Conservation (phyloP, 1,140 invertebrate species). For the Amphibalanus amphitrite region DNA sequence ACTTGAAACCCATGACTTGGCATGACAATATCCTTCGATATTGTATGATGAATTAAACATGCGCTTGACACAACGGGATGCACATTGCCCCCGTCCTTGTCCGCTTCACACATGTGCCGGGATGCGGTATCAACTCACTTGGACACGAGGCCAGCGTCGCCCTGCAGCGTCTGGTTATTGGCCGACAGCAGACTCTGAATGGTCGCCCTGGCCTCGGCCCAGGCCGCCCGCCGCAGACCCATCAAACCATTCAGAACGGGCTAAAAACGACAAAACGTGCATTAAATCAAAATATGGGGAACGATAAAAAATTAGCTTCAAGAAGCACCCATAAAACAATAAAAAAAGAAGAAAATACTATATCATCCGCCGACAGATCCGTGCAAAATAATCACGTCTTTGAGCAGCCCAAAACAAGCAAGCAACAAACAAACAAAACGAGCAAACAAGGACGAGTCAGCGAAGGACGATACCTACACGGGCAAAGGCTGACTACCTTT, state of each 20-base stretch:
- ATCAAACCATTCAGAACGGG: constrained; percentile 77
- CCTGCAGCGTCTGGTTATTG: constrained; percentile 43
- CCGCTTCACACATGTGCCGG: background rate
- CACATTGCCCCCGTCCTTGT: background rate
- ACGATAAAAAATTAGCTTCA: background rate
- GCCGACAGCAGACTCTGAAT: constrained; percentile 52
- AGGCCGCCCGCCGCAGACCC: constrained; percentile 56
- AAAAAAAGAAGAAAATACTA: no score
- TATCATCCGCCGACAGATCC: background rate
- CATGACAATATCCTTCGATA: no score
- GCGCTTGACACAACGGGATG: background rate
- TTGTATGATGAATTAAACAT: no score
- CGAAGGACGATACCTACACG: no score
- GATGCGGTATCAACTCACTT: constrained; percentile 28
- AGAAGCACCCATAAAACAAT: no score
- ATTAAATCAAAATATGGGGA: no score
- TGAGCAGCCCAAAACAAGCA: background rate
- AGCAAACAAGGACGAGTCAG: background rate
- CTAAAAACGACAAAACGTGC: constrained; percentile 23
- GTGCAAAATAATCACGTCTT: background rate
- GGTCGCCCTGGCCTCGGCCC: constrained; percentile 62
- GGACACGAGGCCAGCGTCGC: constrained; percentile 37
- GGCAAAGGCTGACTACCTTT: no score
- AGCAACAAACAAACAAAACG: background rate
- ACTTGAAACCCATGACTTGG: no score